Evolutionary conservation across 2,113 vertebrate genomes (phyloP), one percentile per base, ranked within the genome.

Genomic region (Nannospalax galili): DNA sequence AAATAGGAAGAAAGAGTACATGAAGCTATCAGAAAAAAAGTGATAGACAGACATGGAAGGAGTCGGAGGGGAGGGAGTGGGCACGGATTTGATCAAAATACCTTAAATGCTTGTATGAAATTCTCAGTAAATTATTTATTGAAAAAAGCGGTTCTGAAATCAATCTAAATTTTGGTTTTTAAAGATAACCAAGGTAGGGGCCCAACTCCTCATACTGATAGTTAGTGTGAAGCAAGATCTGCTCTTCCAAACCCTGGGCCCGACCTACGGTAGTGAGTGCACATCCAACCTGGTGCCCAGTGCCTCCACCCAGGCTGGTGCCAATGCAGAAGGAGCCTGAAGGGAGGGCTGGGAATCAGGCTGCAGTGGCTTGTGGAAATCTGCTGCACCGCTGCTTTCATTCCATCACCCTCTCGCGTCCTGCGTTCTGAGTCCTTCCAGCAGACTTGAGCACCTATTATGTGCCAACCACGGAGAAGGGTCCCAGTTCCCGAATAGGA

Each of bases 151-250:
- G n/a, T n/a, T n/a, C n/a, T n/a, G n/a, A n/a, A n/a, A n/a, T n/a
- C n/a, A n/a, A n/a, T n/a, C n/a, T n/a, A n/a, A n/a, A n/a, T n/a
- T n/a, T n/a, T n/a, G n/a, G n/a, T n/a, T n/a, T n/a, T n/a, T n/a
- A n/a, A n/a, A n/a, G n/a, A n/a, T n/a, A n/a, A n/a, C n/a, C n/a
- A n/a, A n/a, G n/a, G n/a, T n/a, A n/a, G n/a, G 69, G 5, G 0
- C 4, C 11, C 7, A n/a, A 28, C 28, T 92, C 86, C 48, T 96
- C 98, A 99, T 99, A 99, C 99, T 99, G 98, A 99, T 99, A 93
- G 99, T 99, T 96, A 98, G 99, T 89, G 98, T 99, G 26, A 99
- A 99, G 97, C 98, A 99, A 22, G 99, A 99, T 7, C 96, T 99
- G 97, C 98, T 99, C 0, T 99, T 99, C 92, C 95, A 97, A 98